Evolutionary conservation across 2,888 invertebrate genomes (phyloP), one percentile per base, ranked within the genome.

Genomic region (Dioctria rufipes): DNA sequence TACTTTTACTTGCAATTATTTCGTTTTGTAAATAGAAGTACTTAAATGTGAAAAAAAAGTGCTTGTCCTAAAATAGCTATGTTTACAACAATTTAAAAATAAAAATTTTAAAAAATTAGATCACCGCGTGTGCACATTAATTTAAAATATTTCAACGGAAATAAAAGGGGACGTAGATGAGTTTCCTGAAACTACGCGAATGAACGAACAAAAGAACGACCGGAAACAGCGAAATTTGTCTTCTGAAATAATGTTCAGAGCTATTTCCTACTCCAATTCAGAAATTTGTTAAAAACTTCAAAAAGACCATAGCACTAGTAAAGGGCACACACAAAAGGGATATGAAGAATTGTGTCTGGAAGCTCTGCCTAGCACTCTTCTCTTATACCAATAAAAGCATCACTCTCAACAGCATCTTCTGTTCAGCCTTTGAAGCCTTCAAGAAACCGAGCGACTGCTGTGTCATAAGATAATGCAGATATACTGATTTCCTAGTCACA

Each of bases 381-480:
- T n/a, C n/a, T n/a, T n/a, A n/a, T 46, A 4, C 8, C 67, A 67
- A 43, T 67, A 43, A 67, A 67, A 43, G 46, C 43, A n/a, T 25
- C 67, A 67, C 46, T n/a, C 67, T 46, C 25, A 25, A 67, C 67
- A n/a, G n/a, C n/a, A n/a, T n/a, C n/a, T n/a, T n/a, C n/a, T n/a
- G n/a, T n/a, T n/a, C 67, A 5, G 6, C 67, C 13, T 67, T 2
- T n/a, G 9, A 25, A 61, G 25, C 25, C n/a, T 13, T 13, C 6
- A 46, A 43, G 46, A 13, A 67, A 67, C n/a, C 25, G 67, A 67
- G 42, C 43, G 46, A 67, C 67, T 67, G 67, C 8, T 67, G 46
- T 67, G 67, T 67, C 67, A 67, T 43, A 67, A 25, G 46, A 67
- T 67, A 67, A 67, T 67, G 67, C 67, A 67, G 67, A 67, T 46